Conservation (phyloP, 2,113 vertebrate genomes). For the Patagioenas fasciata region DNA sequence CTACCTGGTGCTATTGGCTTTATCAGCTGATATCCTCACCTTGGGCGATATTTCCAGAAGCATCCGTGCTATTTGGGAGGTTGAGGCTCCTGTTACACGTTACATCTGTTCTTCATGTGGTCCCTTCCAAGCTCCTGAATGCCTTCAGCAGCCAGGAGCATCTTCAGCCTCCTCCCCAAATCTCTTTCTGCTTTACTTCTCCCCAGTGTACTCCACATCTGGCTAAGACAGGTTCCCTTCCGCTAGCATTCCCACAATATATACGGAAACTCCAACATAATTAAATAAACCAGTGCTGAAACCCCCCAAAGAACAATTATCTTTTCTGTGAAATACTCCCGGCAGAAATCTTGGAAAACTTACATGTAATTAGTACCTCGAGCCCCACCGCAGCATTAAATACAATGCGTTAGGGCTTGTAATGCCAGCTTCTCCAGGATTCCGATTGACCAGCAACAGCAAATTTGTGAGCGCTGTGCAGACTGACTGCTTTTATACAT, state of each 20-base stretch:
- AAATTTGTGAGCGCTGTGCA: neutral
- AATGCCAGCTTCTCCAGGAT: constrained; percentile 13
- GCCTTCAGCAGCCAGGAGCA: neutral
- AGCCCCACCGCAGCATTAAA: constrained; percentile 63
- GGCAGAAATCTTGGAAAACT: constrained; percentile 73
- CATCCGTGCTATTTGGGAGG: neutral
- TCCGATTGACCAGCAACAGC: neutral
- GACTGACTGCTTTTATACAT: neutral
- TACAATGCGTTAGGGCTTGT: constrained; percentile 54
- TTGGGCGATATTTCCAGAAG: neutral
- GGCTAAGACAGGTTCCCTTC: constrained; percentile 44
- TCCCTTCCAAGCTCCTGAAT: neutral
- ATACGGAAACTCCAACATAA: constrained; percentile 68
- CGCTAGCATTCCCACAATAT: constrained; percentile 63
- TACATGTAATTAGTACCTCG: constrained; percentile 71
- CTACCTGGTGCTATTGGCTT: neutral
- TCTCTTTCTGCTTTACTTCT: neutral
- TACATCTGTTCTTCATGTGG: neutral
- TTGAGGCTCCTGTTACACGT: neutral
- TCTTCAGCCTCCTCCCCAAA: neutral
- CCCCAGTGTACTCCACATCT: neutral
- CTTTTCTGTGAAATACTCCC: constrained; percentile 72
- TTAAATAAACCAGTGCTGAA: constrained; percentile 74
- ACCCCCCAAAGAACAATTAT: constrained; percentile 74
- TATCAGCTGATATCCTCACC: neutral